Conservation (phyloP, 2,113 vertebrate species). For the Crotophaga sulcirostris region DNA sequence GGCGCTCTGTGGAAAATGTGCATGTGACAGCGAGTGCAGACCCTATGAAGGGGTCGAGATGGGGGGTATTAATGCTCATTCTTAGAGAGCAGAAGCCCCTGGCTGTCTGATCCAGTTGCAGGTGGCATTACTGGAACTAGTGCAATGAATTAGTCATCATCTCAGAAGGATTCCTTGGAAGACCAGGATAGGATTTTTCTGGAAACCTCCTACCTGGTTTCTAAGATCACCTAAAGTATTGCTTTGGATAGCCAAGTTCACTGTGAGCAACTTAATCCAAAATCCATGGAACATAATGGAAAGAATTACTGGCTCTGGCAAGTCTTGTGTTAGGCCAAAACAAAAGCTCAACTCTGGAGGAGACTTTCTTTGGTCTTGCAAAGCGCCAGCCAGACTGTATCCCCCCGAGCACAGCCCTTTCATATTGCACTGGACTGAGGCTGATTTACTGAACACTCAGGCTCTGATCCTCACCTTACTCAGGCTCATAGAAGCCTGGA, state of each 20-base stretch:
- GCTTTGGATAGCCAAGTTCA: background rate
- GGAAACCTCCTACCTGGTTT: background rate
- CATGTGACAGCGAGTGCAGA: background rate
- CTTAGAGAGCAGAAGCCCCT: background rate
- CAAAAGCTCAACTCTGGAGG: background rate
- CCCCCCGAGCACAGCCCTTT: background rate
- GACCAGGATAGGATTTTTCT: background rate
- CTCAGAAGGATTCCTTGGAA: background rate
- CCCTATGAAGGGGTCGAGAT: background rate
- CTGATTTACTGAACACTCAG: background rate
- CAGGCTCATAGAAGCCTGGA: background rate
- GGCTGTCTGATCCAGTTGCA: background rate
- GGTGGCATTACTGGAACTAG: background rate
- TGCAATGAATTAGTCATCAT: background rate
- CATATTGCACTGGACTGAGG: background rate
- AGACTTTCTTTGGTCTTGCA: background rate
- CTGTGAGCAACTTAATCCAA: background rate
- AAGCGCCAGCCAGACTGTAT: background rate
- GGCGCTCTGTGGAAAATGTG: slow-evolving; percentile 3
- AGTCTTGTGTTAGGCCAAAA: background rate
- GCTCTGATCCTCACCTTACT: background rate
- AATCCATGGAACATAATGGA: background rate
- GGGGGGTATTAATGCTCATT: background rate
- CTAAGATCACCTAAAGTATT: background rate
- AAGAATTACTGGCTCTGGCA: background rate